Conservation (phyloP, 2,113 vertebrate genomes). For the Donacobius atricapilla region DNA sequence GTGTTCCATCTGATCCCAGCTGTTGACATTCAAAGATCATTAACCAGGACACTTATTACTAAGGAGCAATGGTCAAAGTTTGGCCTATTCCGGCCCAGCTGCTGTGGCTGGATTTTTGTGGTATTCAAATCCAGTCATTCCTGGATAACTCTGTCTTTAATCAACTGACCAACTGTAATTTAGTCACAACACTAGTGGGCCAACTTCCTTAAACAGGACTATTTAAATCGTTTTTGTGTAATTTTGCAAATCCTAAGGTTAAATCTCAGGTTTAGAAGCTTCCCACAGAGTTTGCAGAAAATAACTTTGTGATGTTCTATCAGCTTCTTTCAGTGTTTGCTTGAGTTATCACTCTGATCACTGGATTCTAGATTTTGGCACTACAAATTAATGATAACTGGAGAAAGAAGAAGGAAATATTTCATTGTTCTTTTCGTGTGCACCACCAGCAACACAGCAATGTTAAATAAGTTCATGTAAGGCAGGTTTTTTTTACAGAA, state of each 20-base stretch:
- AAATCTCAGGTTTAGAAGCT: background rate
- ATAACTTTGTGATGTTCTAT: background rate
- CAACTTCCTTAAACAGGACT: background rate
- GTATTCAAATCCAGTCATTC: background rate
- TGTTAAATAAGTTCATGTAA: background rate
- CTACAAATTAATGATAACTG: background rate
- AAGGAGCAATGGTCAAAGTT: background rate
- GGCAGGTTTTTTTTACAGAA: background rate
- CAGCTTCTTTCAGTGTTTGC: background rate
- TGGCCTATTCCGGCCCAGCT: background rate
- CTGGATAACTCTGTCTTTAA: background rate
- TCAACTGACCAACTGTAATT: background rate
- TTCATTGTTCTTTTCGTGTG: background rate
- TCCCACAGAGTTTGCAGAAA: background rate
- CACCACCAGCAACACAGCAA: background rate
- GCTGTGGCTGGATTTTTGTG: background rate
- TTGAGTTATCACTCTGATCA: background rate
- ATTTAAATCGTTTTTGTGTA: background rate
- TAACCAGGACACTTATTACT: background rate
- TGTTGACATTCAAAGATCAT: background rate
- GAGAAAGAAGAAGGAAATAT: background rate
- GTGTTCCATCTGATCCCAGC: background rate
- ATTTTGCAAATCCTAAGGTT: background rate
- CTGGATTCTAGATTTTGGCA: background rate
- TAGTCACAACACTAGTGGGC: background rate